Base-by-base conservation (phyloP, 2,888 invertebrate species). In the Cephus pygmeus region DNA sequence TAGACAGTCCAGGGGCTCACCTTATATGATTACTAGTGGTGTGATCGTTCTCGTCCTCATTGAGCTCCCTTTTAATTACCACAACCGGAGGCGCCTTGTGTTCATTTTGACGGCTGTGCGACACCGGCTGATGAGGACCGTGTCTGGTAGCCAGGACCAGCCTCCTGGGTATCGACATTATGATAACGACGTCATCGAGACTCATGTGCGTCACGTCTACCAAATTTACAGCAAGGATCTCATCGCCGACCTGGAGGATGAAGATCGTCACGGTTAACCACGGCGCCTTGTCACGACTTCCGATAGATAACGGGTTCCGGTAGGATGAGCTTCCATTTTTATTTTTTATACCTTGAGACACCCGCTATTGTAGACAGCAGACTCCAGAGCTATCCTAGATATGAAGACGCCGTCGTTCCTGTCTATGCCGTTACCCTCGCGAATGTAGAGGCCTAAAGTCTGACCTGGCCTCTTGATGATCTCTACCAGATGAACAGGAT, bases 401-500 rank as follows among this genome's bases (percentile, higher is more conserved):
- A 99, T 99, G 93, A 99, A 99, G 81, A 99, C 99, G 73, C 99
- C 99, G 88, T 98, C 98, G 74, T 95, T 95, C 81, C 98, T 94
- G 88, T 98, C 97, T 77, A 97, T 95, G n/a, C 99, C 99, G 89
- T 99, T 99, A n/a, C 99, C 99, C 94, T 99, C 99, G 69, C 99
- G 94, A 89, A 99, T 99, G 92, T 99, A 99, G 80, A 99, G 94
- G 73, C 99, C 99, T 82, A 99, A 93, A 35, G 99, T 99, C 92
- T 99, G 99, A 23, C 99, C 99, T 0, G 99, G 99, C 87, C 99
- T 95, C 92, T 99, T 99, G 84, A 99, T 98, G 89, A 99, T 99
- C 93, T 99, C 99, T 86, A 99, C 98, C 90, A 98, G 95, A 91
- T 97, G 95, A 81, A 98, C 97, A 85, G 95, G 94, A 91, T 96